A percentile compares a stretch with the other conserved stretches of the same genome.
Evolutionary conservation across 2,113 vertebrate genomes (phyloP).

Genomic region (Copsychus sechellarum): DNA sequence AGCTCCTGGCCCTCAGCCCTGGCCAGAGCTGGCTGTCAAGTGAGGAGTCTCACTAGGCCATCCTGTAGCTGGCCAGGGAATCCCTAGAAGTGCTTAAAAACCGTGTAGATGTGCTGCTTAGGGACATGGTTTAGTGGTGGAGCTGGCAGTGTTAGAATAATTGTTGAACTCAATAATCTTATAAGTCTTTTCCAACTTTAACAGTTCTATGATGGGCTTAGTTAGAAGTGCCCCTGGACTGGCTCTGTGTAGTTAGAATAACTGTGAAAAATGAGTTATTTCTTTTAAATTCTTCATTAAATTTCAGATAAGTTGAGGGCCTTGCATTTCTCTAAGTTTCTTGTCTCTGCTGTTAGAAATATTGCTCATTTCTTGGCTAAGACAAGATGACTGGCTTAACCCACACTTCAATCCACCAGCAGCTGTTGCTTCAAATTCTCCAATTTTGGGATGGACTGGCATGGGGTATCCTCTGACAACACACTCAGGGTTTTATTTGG

Average conservation of each 20-base stretch:
- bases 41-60: not conserved
- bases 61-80: not conserved
- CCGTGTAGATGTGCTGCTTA: not conserved
- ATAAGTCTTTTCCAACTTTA: accelerated
- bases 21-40: not conserved
- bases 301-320: not conserved
- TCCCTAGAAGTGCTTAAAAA: not conserved
- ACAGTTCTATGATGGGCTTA: not conserved
- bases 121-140: not conserved
- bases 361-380: not conserved
- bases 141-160: not conserved
- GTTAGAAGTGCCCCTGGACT: not conserved
- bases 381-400: not conserved
- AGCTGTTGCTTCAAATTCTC: not conserved
- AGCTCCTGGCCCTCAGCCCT: not conserved
- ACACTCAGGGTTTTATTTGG: not conserved
- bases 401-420: not conserved
- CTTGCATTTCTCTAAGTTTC: not conserved
- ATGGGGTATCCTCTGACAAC: not conserved
- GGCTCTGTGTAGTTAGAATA: not conserved
- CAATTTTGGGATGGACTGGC: not conserved
- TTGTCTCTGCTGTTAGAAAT: not conserved
- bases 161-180: not conserved
- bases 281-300: not conserved
- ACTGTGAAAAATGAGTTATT: not conserved